Evolutionary conservation across 2,888 invertebrate species (phyloP), one percentile per base, ranked within the genome.

Genomic region (Yponomeuta cagnagella): DNA sequence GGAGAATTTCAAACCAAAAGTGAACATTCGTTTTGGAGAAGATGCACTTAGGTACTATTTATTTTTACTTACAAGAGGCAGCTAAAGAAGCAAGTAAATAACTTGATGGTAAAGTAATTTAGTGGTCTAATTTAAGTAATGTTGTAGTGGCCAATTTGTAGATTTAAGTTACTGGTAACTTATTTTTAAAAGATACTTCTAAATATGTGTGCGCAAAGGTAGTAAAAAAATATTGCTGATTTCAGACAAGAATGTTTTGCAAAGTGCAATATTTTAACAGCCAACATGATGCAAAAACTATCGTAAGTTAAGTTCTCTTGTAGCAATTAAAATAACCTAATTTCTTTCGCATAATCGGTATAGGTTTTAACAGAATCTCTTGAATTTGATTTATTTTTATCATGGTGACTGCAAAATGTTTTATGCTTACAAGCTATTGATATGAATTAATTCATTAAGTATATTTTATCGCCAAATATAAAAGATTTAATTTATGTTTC

Each of bases 11-110:
- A 37, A 23, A 23, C 23, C 23, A 23, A 23, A 33, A 5, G 33
- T 33, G 52, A 58, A 58, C 52, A 58, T 58, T 58, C 52, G 52
- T 58, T 58, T 58, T 58, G 52, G 43, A 15, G 3, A 12, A 58
- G 52, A 58, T 58, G 52, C 52, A 58, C 52, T 58, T 58, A 58
- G 52, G 52, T 58, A 58, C 52, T 58, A 58, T 58, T 58, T 58
- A 58, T 58, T 23, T 15, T 43, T 30, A 65, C 3, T 31, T 23
- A 30, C 23, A 31, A 10, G 65, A 31, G 31, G 30, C 30, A 65
- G 30, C 23, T 23, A 65, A 65, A 30, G 43, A 43, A 43, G 43
- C 43, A 30, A 9, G 9, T n/a, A 64, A 23, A 23, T 65, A 10
- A 31, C 65, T 31, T 12, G 31, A 31, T 9, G 9, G 4, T 65